A percentile compares a stretch with the other conserved stretches of the same genome.
Evolutionary conservation across 2,113 vertebrate species (phyloP).

Genomic region (Peucedramus taeniatus): DNA sequence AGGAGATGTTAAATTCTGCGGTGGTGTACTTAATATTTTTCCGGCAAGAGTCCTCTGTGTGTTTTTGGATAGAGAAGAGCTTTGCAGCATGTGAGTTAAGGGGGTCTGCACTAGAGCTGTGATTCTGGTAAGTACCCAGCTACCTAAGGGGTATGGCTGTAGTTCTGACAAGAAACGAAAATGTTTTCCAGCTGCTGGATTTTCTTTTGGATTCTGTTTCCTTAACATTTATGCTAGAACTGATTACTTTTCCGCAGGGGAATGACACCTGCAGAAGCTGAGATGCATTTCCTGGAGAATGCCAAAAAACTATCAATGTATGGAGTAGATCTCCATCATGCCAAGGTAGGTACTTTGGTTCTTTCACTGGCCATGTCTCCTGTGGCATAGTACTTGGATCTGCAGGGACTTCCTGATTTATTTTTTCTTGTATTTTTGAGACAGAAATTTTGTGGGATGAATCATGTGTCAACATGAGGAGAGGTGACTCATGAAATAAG

Average conservation of each 20-base stretch:
- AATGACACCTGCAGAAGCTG: slow-evolving; percentile 95
- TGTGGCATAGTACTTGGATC: background rate
- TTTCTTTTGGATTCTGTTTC: background rate
- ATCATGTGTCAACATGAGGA: background rate
- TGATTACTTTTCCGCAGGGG: slow-evolving; percentile 76
- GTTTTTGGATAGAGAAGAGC: background rate
- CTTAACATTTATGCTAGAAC: background rate
- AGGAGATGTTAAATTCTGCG: background rate
- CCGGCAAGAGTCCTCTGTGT: fast-evolving
- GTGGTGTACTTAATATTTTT: background rate
- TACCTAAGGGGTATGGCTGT: background rate
- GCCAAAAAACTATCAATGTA: slow-evolving; percentile 99
- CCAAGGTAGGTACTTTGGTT: slow-evolving; percentile 79
- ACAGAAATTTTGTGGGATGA: background rate
- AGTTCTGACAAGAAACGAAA: background rate
- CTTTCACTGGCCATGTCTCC: background rate
- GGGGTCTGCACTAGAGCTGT: background rate
- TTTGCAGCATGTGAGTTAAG: background rate
- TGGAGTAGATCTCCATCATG: slow-evolving; percentile 95
- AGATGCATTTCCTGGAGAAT: slow-evolving; percentile 96
- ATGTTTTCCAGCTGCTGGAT: background rate
- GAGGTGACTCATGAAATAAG: background rate
- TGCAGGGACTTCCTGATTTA: background rate
- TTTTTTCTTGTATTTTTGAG: background rate
- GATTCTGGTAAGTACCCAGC: background rate